Percentiles rank a stretch among this genome's conserved stretches.
phyloP scores from a whole-genome alignment of 2,113 vertebrate genomes.

The Scortum barcoo region DNA sequence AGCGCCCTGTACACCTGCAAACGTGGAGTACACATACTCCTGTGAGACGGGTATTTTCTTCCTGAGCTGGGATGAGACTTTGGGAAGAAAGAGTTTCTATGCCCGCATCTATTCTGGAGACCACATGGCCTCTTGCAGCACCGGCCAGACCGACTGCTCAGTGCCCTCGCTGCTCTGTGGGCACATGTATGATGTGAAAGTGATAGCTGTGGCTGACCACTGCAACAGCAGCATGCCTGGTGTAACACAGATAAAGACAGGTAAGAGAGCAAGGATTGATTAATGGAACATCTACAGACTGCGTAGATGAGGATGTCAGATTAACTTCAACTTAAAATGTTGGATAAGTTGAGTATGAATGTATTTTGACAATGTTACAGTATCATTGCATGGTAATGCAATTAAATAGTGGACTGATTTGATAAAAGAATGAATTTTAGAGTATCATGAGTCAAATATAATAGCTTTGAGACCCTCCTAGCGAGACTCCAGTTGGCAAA shows the following conservation, averaged over 20 bases:
- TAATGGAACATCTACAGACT: not conserved
- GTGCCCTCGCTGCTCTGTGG: slow-evolving; percentile 77
- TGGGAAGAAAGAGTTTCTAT: slow-evolving; percentile 73
- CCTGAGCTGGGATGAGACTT: slow-evolving; percentile 79
- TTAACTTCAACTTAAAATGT: not conserved
- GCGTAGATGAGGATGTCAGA: too few species aligned
- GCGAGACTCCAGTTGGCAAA: not conserved
- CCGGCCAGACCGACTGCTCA: slow-evolving; percentile 66
- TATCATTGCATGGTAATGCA: too few species aligned
- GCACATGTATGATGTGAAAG: slow-evolving; percentile 67
- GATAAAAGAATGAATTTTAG: not conserved
- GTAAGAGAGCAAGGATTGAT: slow-evolving; percentile 45
- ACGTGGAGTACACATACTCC: slow-evolving; percentile 69
- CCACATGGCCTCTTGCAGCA: slow-evolving; percentile 54
- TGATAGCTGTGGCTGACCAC: slow-evolving; percentile 70
- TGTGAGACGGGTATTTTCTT: slow-evolving; percentile 70
- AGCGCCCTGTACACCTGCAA: slow-evolving; percentile 81
- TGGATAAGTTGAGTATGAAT: not conserved
- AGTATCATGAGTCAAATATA: not conserved
- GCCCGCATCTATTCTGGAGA: slow-evolving; percentile 35
- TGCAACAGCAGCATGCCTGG: slow-evolving; percentile 81
- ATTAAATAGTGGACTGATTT: not conserved
- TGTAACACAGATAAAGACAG: slow-evolving; percentile 71
- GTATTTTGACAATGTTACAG: too few species aligned
- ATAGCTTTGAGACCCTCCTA: not conserved